phyloP scores from a whole-genome alignment of 2,797 vertebrate genomes.

The Knipowitschia caucasica region DNA sequence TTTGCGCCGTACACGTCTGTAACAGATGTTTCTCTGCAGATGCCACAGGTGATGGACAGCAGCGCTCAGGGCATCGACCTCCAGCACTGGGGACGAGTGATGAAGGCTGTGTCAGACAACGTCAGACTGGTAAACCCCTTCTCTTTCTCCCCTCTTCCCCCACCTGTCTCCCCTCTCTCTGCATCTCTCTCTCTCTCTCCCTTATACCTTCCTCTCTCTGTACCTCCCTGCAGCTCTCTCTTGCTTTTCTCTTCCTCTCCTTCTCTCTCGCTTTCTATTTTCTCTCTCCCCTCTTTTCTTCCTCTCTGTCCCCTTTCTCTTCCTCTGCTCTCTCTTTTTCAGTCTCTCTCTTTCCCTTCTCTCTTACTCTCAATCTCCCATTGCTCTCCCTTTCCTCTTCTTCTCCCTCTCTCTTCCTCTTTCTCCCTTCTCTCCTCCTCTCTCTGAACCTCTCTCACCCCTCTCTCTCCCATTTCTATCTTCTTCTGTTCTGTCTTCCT shows the following conservation, averaged over 20 bases:
- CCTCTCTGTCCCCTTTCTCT: background rate
- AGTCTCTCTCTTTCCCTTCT: too few species aligned
- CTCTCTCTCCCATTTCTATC: too few species aligned
- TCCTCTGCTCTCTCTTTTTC: background rate
- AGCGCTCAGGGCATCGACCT: constrained; percentile 81
- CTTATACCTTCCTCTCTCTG: too few species aligned
- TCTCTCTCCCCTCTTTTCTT: too few species aligned
- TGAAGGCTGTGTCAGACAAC: constrained; percentile 78
- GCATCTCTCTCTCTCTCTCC: background rate
- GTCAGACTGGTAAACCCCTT: constrained; percentile 76
- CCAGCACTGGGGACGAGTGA: constrained; percentile 79
- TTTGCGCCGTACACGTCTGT: too few species aligned
- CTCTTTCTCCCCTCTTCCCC: too few species aligned
- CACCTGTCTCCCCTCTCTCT: too few species aligned
- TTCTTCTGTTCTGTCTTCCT: too few species aligned
- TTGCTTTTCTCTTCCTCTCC: background rate
- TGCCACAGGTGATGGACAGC: constrained; percentile 84
- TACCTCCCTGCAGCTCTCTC: background rate
- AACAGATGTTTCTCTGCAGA: constrained; percentile 65
- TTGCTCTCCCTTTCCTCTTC: too few species aligned
- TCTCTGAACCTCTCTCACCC: too few species aligned
- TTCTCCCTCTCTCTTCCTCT: background rate
- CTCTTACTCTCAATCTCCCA: background rate
- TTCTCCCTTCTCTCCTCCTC: too few species aligned
- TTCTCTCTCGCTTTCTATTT: background rate